Evolutionary conservation across 2,113 vertebrate genomes (phyloP).

Genomic region (Bubo bubo): DNA sequence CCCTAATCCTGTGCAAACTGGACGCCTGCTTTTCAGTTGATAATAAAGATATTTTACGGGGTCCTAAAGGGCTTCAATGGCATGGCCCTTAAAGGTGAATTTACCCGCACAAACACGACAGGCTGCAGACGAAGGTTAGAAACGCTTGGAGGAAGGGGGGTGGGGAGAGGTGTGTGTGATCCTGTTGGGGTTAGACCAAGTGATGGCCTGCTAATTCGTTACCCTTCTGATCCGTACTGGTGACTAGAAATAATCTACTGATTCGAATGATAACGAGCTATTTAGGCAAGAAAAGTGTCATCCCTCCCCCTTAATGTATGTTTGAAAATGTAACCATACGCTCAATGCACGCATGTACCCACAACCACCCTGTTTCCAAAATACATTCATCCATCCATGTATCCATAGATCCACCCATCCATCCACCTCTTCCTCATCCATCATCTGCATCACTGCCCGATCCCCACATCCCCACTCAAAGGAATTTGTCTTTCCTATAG

Average conservation of each 20-base stretch:
- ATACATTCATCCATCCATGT: background rate
- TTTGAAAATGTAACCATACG: accelerated
- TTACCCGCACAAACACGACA: accelerated
- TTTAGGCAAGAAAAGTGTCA: background rate
- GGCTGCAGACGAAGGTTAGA: background rate
- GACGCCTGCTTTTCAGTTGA: background rate
- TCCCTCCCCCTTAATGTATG: accelerated
- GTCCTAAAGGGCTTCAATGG: background rate
- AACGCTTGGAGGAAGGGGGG: accelerated
- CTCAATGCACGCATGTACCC: background rate
- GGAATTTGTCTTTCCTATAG: accelerated
- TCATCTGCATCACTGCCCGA: background rate
- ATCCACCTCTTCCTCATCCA: background rate
- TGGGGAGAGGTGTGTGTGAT: background rate
- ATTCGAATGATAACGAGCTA: background rate
- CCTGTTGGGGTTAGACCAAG: background rate
- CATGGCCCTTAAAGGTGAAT: background rate
- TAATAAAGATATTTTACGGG: background rate
- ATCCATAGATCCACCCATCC: background rate
- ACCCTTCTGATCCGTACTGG: background rate
- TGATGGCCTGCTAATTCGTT: background rate
- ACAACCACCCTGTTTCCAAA: background rate
- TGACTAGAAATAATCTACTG: background rate
- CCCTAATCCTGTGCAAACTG: background rate
- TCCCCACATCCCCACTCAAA: background rate